Evolutionary conservation across 2,888 invertebrate genomes (phyloP).

Genomic region (Notodonta ziczac): DNA sequence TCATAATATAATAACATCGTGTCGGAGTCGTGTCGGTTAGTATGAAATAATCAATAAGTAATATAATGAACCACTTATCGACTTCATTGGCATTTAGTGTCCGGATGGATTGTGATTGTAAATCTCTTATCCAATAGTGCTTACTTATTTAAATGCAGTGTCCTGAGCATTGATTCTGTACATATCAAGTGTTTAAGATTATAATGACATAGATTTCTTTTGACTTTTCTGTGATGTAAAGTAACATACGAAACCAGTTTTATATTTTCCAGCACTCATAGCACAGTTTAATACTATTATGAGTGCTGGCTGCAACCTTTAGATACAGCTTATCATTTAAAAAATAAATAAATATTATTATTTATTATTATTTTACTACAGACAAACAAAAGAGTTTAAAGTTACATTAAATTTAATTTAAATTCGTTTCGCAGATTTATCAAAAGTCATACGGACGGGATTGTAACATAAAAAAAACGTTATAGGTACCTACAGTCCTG

Average conservation of each 20-base stretch:
- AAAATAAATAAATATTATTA: no score
- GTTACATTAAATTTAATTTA: no score
- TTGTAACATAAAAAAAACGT: not conserved
- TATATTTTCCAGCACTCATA: no score
- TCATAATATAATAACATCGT: not conserved
- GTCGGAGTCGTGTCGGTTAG: not conserved
- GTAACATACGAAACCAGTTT: no score
- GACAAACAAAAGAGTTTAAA: no score
- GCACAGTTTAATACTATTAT: no score
- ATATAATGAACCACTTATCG: conserved; percentile 13
- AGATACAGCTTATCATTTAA: no score
- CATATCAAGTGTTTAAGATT: not conserved
- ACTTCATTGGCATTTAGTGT: conserved; percentile 7
- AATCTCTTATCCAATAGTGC: not conserved
- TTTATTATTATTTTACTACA: no score
- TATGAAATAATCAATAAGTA: conserved; percentile 19
- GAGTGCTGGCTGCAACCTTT: no score
- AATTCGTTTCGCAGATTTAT: no score
- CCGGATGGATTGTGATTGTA: conserved; percentile 7
- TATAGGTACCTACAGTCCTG: not conserved
- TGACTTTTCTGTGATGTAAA: no score
- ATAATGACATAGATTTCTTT: not conserved
- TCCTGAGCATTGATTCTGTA: not conserved
- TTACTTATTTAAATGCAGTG: not conserved
- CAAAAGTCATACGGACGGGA: not conserved